These are phyloP conservation scores for Neopelma chrysocephalum DNA, from an alignment of 2,797 vertebrate species.

Conservation along the genomic window DNA sequence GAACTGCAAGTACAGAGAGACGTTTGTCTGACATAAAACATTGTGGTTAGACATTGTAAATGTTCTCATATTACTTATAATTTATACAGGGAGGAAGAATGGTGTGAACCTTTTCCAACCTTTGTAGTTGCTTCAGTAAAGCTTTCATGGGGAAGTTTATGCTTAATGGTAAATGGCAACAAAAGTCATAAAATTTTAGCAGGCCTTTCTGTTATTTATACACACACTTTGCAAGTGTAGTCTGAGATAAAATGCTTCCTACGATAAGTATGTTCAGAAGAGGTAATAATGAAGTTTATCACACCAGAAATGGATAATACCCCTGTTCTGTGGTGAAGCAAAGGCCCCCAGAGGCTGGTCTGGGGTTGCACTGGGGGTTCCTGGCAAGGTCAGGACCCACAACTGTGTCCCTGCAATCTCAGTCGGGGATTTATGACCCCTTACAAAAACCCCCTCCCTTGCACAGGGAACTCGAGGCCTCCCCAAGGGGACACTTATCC, in stretches of 20 bases:
- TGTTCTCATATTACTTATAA: constrained; percentile 66
- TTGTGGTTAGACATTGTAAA: constrained; percentile 52
- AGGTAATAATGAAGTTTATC: background rate
- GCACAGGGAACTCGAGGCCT: background rate
- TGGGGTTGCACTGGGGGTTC: background rate
- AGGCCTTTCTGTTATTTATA: constrained; percentile 45
- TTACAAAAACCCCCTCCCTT: background rate
- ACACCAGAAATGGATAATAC: background rate
- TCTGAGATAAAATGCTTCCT: constrained; percentile 25
- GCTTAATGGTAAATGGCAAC: constrained; percentile 27
- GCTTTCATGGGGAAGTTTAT: constrained; percentile 27
- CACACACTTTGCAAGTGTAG: background rate
- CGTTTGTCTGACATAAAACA: constrained; percentile 57
- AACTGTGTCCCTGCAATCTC: background rate
- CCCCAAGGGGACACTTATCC: background rate
- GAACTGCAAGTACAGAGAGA: constrained; percentile 51
- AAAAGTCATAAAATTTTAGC: constrained; percentile 27
- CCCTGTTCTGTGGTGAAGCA: background rate
- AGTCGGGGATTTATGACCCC: background rate
- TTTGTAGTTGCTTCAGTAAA: constrained; percentile 5
- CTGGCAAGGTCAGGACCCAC: background rate
- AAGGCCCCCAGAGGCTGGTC: background rate
- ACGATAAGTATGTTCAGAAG: background rate
- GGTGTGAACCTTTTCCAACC: constrained; percentile 47
- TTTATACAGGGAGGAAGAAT: constrained; percentile 53